A percentile compares a stretch with the other conserved stretches of the same genome.
phyloP scores from a whole-genome alignment of 2,113 vertebrate species.

The Atlantisia rogersi region DNA sequence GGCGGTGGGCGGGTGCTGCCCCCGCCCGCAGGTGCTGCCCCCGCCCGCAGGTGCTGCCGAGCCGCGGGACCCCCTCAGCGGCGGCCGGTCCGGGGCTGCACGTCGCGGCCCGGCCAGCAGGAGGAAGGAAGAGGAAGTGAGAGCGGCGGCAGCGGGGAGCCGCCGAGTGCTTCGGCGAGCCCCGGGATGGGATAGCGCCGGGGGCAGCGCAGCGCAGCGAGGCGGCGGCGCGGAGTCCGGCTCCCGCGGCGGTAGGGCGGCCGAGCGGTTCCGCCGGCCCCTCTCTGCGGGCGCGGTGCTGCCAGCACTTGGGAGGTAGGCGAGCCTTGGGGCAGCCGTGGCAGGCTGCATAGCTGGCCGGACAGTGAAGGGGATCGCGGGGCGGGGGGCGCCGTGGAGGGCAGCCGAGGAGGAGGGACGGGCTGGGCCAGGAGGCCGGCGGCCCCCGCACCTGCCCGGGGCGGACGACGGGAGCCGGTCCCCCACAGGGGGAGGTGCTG shows the following conservation, averaged over 20 bases:
- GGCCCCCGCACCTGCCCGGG: neutral
- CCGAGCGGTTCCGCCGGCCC: neutral
- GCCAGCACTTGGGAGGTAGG: neutral
- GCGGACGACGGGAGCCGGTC: neutral
- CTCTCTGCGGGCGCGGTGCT: neutral
- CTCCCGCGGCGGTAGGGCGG: neutral
- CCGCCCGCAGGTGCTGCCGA: neutral
- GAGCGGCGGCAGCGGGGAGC: slow-evolving; percentile 43
- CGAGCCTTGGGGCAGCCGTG: neutral
- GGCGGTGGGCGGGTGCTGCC: neutral
- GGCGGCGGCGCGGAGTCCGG: neutral
- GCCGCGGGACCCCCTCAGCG: neutral
- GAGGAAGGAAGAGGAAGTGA: slow-evolving; percentile 79
- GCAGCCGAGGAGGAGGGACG: neutral
- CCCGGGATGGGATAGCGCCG: slow-evolving; percentile 55
- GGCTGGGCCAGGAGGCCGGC: neutral
- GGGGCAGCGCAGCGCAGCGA: neutral
- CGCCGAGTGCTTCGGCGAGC: neutral
- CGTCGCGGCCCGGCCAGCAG: slow-evolving; percentile 66
- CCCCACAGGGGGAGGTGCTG: neutral
- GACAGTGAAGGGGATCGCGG: neutral
- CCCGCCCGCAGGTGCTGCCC: neutral
- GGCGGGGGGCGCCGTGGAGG: too few species aligned
- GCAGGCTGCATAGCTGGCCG: neutral
- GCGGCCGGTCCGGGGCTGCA: neutral